Base-by-base conservation (phyloP, 2,797 vertebrate genomes). In the Delichon dasypus region DNA sequence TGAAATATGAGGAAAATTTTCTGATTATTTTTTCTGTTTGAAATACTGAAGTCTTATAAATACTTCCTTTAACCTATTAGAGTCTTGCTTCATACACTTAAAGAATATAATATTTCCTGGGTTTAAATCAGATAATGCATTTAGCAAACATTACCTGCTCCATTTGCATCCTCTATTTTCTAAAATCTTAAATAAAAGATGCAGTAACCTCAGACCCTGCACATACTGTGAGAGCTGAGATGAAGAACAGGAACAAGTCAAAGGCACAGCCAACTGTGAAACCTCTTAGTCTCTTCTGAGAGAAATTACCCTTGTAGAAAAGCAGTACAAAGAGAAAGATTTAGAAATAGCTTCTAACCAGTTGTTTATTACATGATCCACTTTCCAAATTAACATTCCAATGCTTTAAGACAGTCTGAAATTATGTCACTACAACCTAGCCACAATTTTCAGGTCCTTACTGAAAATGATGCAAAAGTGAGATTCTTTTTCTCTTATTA, bases 231-330 rank as follows among this genome's bases (percentile, higher is more conserved):
- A 87, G 54, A 85, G 14, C 53, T 30, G 20, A 87, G 40, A 38
- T 1, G 10, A 88, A 58, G 57, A 66, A 88, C 29, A 83, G 16
- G 22, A 72, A 7, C 19, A 79, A 73, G 30, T 53, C 38, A 67
- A 79, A 71, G 64, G 55, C 62, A 84, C 9, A 89, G 36, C 15
- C 72, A 94, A 51, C 58, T 87, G 47, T 55, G 60, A 27, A 93
- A 95, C 60, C 78, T 95, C 42, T 71, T 42, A 71, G 51, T 82
- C 70, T 81, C 47, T 72, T 81, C 66, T 27, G 66, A 89, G 55
- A 82, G 42, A 26, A 95, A 81, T 45, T 86, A 83, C 18, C 48
- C 60, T 89, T 90, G 27, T 22, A 19, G 48, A 90, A 95, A 95
- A 93, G 57, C 47, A 75, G 27, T 32, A 72, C 58, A 93, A 85